Base-by-base conservation (phyloP, 2,888 invertebrate genomes). In the Heliconius sara region DNA sequence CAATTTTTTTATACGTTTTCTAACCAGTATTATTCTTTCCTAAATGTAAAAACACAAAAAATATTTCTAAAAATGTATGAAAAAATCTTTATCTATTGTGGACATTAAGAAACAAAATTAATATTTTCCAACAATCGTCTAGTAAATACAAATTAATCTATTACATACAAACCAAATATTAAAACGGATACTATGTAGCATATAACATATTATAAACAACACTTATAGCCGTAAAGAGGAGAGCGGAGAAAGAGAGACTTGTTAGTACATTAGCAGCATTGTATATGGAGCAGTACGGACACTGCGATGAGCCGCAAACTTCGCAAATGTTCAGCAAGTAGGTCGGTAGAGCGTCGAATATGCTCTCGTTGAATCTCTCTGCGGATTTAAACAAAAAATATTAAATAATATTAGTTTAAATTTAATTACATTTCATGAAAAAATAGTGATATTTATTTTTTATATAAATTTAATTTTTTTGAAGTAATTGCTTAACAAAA, bases 251-350 rank as follows among this genome's bases (percentile, higher is more conserved):
- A 0, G 3, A 87, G 83, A 91, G 83, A 83, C 89, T 65, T 87
- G 85, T 43, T 2, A 91, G 87, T 2, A 92, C 82, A 13, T 96
- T 97, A 7, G 96, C 97, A 6, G 95, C 91, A 91, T 98, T 98
- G 93, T 98, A 98, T 84, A 98, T 97, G 76, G 97, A 97, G 91
- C 98, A 98, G 92, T 98, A 98, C 0, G 98, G 98, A 89, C 98
- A 99, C 90, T 98, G 98, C 70, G 98, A 98, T 77, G 98, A 98
- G 80, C 98, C 99, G 90, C 99, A 99, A 12, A 99, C 98, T 90
- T 98, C 98, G 91, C 99, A 99, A 84, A 99, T 98, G 91, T 98
- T 98, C 81, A 99, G 95, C 43, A 98, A 95, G 92, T 98, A 98
- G 0, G 98, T 97, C 27, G 98, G 97, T 73, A 98, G 95, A 4